These are phyloP conservation scores for Leptobrachium leishanense DNA, from an alignment of 2,113 vertebrate genomes.

Conservation along the genomic window DNA sequence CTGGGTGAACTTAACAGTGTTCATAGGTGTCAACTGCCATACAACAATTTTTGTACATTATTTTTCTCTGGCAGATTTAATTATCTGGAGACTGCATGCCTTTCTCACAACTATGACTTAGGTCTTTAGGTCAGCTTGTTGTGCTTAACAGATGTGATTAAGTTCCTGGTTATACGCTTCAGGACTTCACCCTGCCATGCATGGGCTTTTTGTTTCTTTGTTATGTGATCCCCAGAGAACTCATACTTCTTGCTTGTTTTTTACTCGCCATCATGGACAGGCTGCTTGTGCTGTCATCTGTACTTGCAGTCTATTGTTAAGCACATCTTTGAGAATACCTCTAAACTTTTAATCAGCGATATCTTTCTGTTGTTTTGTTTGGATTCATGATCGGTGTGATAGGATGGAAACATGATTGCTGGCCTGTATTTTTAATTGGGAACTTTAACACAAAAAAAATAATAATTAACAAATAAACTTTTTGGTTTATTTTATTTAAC, in stretches of 20 bases:
- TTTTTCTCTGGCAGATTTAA: conserved; percentile 37
- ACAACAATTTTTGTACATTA: conserved; percentile 8
- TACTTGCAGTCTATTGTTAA: background rate
- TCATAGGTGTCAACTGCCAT: conserved; percentile 46
- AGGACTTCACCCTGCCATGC: conserved; percentile 32
- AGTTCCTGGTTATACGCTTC: conserved; percentile 27
- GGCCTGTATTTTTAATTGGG: too few relatives aligned
- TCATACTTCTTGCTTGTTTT: conserved; percentile 7
- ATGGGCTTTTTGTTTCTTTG: conserved; percentile 18
- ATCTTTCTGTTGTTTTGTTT: background rate
- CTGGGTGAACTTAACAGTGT: conserved; percentile 39
- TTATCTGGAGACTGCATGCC: conserved; percentile 35
- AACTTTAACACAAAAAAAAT: too few relatives aligned
- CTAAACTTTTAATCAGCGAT: conserved; percentile 8
- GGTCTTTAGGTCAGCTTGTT: conserved; percentile 47
- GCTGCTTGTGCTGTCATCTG: background rate
- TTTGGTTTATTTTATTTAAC: too few relatives aligned
- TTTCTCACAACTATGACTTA: conserved; percentile 37
- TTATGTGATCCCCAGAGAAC: conserved; percentile 18
- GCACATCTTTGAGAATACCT: background rate
- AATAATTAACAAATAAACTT: too few relatives aligned
- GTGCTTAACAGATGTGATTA: conserved; percentile 48
- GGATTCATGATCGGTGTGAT: background rate
- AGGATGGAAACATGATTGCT: too few relatives aligned
- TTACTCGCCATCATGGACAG: conserved; percentile 19